Conservation (phyloP, 2,797 vertebrate genomes). For the Lacerta bilineata region DNA sequence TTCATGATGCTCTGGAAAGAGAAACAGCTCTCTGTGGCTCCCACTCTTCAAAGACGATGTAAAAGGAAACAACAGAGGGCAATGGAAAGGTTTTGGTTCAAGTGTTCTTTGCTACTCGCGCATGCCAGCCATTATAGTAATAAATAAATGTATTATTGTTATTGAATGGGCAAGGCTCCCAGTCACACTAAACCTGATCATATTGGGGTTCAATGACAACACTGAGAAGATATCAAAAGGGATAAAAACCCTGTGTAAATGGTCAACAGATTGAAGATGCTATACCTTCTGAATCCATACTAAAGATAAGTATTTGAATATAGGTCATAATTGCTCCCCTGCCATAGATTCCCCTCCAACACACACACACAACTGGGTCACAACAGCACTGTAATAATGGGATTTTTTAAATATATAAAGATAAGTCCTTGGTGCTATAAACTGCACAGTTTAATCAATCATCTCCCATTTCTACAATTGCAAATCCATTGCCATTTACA, state of each 20-base stretch:
- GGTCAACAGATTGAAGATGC: neutral
- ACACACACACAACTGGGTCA: neutral
- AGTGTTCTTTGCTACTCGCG: neutral
- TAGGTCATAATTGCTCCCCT: neutral
- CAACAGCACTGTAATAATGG: neutral
- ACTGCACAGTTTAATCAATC: conserved; percentile 1
- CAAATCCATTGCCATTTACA: conserved; percentile 24
- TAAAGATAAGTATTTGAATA: conserved; percentile 1
- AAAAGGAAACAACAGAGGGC: no score
- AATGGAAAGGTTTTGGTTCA: neutral
- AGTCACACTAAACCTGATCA: neutral
- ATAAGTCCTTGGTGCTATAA: conserved; percentile 18
- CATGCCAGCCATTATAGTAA: neutral
- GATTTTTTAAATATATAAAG: neutral
- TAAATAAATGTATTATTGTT: no score
- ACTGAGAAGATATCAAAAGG: neutral
- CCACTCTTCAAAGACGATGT: neutral
- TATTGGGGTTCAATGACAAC: neutral
- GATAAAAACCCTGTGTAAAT: neutral
- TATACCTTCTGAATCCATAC: neutral
- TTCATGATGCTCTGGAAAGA: neutral
- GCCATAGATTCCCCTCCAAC: neutral
- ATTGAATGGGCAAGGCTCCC: neutral
- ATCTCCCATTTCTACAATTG: conserved; percentile 11
- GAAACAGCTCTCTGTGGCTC: neutral